Conservation (phyloP, 2,888 invertebrate genomes). For the Trachelus tabidus region DNA sequence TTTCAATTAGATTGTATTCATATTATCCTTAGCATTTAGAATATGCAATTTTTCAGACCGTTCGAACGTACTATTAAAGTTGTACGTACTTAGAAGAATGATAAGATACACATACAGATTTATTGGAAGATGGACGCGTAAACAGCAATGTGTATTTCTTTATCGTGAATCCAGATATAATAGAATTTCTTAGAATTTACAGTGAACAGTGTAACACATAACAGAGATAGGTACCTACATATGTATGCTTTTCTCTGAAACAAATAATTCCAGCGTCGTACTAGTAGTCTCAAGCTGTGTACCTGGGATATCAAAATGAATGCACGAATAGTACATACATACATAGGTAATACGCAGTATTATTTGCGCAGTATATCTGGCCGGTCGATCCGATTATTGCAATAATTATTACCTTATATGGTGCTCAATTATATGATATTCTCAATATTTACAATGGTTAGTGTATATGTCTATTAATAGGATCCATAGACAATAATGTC, state of each 20-base stretch:
- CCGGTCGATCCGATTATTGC: not conserved
- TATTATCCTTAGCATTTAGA: too few species aligned
- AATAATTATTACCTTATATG: not conserved
- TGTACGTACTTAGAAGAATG: not conserved
- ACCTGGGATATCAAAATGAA: not conserved
- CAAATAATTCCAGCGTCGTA: not conserved
- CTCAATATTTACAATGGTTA: not conserved
- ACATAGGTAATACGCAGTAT: not conserved
- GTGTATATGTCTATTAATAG: not conserved
- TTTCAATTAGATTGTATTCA: too few species aligned
- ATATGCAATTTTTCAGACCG: not conserved
- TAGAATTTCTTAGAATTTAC: not conserved
- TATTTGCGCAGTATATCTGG: not conserved
- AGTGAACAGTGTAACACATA: not conserved
- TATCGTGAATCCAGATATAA: not conserved
- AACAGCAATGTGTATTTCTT: not conserved
- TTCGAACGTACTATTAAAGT: not conserved
- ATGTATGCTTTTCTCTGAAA: not conserved
- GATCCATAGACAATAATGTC: not conserved
- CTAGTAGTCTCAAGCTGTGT: not conserved
- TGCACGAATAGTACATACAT: not conserved
- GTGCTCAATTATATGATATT: not conserved
- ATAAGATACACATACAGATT: not conserved
- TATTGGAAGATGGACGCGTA: not conserved
- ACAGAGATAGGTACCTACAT: not conserved